Base-by-base conservation (phyloP, 2,797 vertebrate species). In the Falco novaeseelandiae region DNA sequence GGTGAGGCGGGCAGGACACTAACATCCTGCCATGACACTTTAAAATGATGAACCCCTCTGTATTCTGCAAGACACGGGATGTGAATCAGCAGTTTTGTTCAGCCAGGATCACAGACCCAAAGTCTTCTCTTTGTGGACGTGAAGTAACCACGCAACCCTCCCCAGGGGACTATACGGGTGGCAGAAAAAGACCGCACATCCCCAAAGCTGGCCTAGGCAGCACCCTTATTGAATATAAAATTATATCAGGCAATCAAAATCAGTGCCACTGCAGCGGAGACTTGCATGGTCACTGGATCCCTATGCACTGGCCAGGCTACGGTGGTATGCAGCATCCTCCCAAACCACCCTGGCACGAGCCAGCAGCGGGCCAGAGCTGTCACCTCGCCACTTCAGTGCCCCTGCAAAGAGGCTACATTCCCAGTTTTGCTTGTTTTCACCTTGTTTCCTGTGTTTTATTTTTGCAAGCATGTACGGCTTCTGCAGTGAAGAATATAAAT, bases 241-340 rank as follows among this genome's bases (percentile, higher is more conserved):
- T 62, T 22, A 8, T 58, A 62, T 13, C 4, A 18, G 16, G 55
- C 27, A n/a, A 13, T 19, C 1, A 0, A 77, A 96, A 91, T 32
- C 51, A 58, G 26, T 10, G 38, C 15, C 16, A 20, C 58, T 27
- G 8, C 38, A 57, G 29, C 3, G 22, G 46, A 65, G 20, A 38
- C 13, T 36, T 3, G 34, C 14, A n/a, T 3, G 0, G 17, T 59
- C 79, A 15, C 36, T 10, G 25, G 0, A 0, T 42, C 69, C 32
- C 72, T 72, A n/a, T 26, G 16, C 42, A 46, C 34, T 29, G 23
- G 12, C 32, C 32, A 25, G 26, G 20, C 36, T 80, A 21, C 32
- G 66, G 59, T 73, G 48, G 55, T n/a, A 55, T 52, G 14, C 34
- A 79, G 44, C 8, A 27, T 21, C 9, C 29, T 83, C 51, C 55